These are phyloP conservation scores for Branchinecta sandiegonensis DNA, from an alignment of 2,888 invertebrate genomes.

Conservation along the genomic window DNA sequence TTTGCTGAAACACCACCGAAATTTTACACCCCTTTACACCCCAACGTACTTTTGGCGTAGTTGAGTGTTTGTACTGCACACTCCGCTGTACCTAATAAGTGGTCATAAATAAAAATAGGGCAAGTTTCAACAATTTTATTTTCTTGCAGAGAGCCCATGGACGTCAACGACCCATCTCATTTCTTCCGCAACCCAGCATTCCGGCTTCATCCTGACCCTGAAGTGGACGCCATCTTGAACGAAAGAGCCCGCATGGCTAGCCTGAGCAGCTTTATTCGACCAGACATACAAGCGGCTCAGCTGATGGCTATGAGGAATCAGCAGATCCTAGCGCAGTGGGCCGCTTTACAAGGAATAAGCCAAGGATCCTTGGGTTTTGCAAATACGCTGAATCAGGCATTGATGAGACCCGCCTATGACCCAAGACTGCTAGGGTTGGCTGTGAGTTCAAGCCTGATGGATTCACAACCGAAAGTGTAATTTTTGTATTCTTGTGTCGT, in stretches of 20 bases:
- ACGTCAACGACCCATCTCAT: neutral
- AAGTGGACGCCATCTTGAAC: neutral
- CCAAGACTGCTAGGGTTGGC: conserved; percentile 1
- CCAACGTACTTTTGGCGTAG: too few relatives aligned
- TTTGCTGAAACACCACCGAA: too few relatives aligned
- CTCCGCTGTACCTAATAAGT: too few relatives aligned
- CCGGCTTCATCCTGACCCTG: conserved; percentile 9
- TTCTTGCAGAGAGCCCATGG: too few relatives aligned
- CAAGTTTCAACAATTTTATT: too few relatives aligned
- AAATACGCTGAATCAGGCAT: neutral
- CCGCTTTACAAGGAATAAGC: neutral
- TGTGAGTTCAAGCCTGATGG: neutral
- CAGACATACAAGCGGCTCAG: neutral
- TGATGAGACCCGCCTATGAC: neutral
- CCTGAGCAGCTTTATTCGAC: neutral
- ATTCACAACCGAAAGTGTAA: conserved; percentile 8
- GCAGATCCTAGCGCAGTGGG: conserved; percentile 14
- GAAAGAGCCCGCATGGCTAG: conserved; percentile 7
- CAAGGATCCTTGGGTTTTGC: neutral
- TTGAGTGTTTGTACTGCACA: too few relatives aligned
- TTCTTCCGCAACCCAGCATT: neutral
- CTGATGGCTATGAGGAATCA: conserved; percentile 2
- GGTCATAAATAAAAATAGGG: too few relatives aligned
- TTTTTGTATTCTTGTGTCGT: neutral
- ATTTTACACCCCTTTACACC: too few relatives aligned